phyloP scores from a whole-genome alignment of 2,113 vertebrate genomes.

The Neotragus moschatus region DNA sequence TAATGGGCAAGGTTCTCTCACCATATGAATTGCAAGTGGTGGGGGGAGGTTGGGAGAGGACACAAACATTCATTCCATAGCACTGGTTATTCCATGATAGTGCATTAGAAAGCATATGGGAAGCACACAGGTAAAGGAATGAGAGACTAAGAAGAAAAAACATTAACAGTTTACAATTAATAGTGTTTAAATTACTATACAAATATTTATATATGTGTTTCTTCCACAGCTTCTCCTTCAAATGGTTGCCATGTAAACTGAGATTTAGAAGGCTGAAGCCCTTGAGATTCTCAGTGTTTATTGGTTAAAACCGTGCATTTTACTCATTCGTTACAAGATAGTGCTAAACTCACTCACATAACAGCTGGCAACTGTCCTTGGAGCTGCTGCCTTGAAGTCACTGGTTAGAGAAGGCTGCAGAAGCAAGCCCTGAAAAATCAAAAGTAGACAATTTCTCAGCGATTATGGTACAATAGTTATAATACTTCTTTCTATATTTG shows the following conservation, averaged over 20 bases:
- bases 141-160: not conserved
- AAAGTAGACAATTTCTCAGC: not conserved
- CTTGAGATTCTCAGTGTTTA: not conserved
- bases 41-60: not conserved
- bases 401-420: not conserved
- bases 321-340: not conserved
- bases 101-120: not conserved
- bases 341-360: constrained; percentile 5
- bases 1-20: not conserved
- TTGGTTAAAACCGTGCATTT: not conserved
- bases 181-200: not conserved
- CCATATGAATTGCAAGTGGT: not conserved
- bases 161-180: not conserved
- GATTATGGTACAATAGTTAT: not conserved
- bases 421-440: constrained; percentile 37
- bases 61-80: not conserved
- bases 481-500: not conserved
- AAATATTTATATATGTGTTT: not conserved
- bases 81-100: not conserved
- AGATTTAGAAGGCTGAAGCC: not conserved
- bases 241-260: constrained; percentile 24
- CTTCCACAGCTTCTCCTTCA: not conserved
- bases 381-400: constrained; percentile 35
- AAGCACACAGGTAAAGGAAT: not conserved
- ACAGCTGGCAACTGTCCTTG: constrained; percentile 41